Evolutionary conservation across 2,113 vertebrate species (phyloP), one percentile per base, ranked within the genome.

Genomic region (Oreotrochilus melanogaster): DNA sequence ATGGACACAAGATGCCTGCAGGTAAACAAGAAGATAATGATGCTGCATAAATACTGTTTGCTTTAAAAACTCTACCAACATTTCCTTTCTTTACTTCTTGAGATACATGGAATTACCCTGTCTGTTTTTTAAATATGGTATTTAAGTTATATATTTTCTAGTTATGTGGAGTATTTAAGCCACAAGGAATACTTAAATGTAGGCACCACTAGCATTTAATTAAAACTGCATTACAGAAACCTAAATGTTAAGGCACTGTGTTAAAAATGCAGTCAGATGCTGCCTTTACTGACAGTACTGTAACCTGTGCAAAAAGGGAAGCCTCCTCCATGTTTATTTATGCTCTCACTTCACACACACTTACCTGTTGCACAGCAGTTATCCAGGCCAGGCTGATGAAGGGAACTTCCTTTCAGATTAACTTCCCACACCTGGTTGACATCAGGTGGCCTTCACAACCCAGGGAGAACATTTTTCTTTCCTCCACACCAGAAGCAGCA

Each of bases 341-440:
- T 24, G 47, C 28, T 62, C 53, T 33, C 45, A 53, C 14, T 37
- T 57, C 31, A 30, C 35, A 39, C 10, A 10, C 2, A 9, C 0
- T 0, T 23, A 7, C 4, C 17, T 22, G n/a, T 9, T 24, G 37
- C 23, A 24, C 11, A 51, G 57, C 21, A 2, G 0, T 18, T 25
- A 27, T 3, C 53, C 39, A 16, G 25, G 15, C 31, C 35, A 71
- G 66, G 53, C 58, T 31, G 21, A n/a, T 14, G 45, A 72, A 25
- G 37, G 6, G 18, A 83, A 16, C 11, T 51, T 28, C 53, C 23
- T 4, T 22, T 53, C 64, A 58, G 42, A 65, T 14, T 11, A 65
- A 70, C 37, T 16, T 43, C 28, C 33, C 31, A 14, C 2, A 37
- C 2, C 37, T 14, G 17, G 37, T 9, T 78, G 42, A 50, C 0